Base-by-base conservation (phyloP, 2,113 vertebrate genomes). In the Hippopotamus amphibius region DNA sequence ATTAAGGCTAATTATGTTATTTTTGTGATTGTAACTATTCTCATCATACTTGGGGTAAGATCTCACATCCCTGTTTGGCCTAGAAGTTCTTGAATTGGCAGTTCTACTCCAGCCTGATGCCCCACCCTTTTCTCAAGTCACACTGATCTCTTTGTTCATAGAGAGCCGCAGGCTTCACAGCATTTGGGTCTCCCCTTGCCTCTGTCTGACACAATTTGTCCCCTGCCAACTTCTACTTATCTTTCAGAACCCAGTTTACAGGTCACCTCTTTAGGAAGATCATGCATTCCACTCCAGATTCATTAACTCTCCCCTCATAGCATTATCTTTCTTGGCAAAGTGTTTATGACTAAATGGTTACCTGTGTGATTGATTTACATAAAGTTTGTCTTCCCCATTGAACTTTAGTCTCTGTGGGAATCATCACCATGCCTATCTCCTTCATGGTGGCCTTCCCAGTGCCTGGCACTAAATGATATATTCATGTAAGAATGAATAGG, bases 21-120 rank as follows among this genome's bases (percentile, higher is more conserved):
- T 93, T 88, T 69, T 65, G 14, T 84, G 50, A 50, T 95, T 90
- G 33, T 43, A 65, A 86, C 65, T 48, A 43, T 86, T 92, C 37
- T 96, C 6, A 24, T 77, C 5, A 46, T 80, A 53, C 11, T 48
- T 63, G 37, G 43, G 26, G 57, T 57, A 68, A 53, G 46, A 65
- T 14, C 22, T 89, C 50, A 46, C 21, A 33, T 63, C 2, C 16
- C 0, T 63, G 43, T 57, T 80, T 30, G 33, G 12, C 43, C 48
- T 33, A 21, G 22, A 63, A 1, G 26, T 83, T 83, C 12, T 71
- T 76, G 30, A n/a, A 2, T 50, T 68, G 14, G 69, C 30, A 46
- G 7, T 6, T 28, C 33, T 0, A n/a, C 9, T 71, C 26, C 28
- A 90, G 43, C 21, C 14, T 8, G 7, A 24, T 57, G 33, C 2